Evolutionary conservation across 2,113 vertebrate species (phyloP).

Genomic region (Copsychus sechellarum): DNA sequence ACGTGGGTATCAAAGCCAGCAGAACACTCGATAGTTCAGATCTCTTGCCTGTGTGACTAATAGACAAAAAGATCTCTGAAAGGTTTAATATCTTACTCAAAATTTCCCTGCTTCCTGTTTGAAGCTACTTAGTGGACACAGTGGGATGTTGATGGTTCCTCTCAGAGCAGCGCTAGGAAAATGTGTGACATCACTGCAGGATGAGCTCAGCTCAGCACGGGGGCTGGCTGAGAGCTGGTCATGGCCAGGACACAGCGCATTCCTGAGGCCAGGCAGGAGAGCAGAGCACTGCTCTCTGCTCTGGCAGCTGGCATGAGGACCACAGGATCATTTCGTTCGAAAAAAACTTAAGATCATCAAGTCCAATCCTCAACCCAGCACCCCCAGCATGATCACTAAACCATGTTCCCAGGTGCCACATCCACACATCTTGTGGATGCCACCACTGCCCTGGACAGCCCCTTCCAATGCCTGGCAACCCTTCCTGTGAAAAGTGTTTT

Average conservation of each 20-base stretch:
- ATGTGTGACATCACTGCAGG: not conserved
- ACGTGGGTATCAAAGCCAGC: not conserved
- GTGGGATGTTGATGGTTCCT: constrained; percentile 9
- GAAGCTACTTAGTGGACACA: constrained; percentile 32
- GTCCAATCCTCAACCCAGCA: not conserved
- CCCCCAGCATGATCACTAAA: not conserved
- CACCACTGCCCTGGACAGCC: not conserved
- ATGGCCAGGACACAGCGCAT: fast-evolving
- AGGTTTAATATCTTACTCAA: not conserved
- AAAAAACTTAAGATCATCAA: not conserved
- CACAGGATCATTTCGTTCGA: fast-evolving
- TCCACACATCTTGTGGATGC: fast-evolving
- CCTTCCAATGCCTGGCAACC: not conserved
- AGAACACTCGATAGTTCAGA: not conserved
- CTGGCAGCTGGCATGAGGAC: not conserved
- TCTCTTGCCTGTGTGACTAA: constrained; percentile 40
- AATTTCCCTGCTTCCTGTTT: not conserved
- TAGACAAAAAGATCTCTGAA: constrained; percentile 26
- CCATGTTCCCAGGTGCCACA: not conserved
- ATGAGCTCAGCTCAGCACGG: not conserved
- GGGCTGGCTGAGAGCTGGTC: not conserved
- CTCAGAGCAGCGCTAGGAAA: not conserved
- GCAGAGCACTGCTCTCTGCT: fast-evolving
- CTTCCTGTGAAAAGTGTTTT: not conserved
- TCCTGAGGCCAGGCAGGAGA: not conserved